A percentile compares a stretch with the other conserved stretches of the same genome.
Conservation (phyloP, 2,797 vertebrate species). For the Sarcophilus harrisii region DNA sequence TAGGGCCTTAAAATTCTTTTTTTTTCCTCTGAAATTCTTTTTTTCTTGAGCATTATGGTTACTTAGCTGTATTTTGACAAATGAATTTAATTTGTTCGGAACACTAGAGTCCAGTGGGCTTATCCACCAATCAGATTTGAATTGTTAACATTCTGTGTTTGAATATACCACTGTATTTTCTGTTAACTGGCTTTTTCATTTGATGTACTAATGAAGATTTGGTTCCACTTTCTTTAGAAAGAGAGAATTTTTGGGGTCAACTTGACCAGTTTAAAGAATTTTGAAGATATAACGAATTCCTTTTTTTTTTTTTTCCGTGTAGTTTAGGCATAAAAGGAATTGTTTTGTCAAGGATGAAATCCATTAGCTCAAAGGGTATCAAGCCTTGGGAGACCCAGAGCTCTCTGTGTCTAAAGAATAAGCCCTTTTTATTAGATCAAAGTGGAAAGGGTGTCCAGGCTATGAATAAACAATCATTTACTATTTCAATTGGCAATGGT, state of each 20-base stretch:
- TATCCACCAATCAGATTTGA: slow-evolving; percentile 48
- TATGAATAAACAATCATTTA: slow-evolving; percentile 41
- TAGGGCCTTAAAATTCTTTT: slow-evolving; percentile 13
- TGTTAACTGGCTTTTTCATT: slow-evolving; percentile 71
- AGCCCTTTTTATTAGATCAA: slow-evolving; percentile 49
- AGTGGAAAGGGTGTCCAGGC: slow-evolving; percentile 42
- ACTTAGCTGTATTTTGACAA: slow-evolving; percentile 9
- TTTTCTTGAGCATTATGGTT: slow-evolving; percentile 14
- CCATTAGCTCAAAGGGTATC: slow-evolving; percentile 55
- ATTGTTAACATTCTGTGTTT: slow-evolving; percentile 53
- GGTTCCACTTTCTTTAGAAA: neutral
- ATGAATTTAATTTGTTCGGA: neutral
- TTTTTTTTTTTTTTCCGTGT: slow-evolving; percentile 41
- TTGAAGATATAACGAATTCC: slow-evolving; percentile 50
- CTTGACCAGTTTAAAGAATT: slow-evolving; percentile 34
- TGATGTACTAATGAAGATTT: neutral
- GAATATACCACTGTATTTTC: slow-evolving; percentile 59
- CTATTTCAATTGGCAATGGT: slow-evolving; percentile 57
- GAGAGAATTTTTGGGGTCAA: neutral
- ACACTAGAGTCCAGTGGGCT: neutral
- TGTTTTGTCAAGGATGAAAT: slow-evolving; percentile 69
- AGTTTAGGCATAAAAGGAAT: slow-evolving; percentile 34
- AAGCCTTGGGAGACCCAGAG: slow-evolving; percentile 54
- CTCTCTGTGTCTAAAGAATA: neutral
- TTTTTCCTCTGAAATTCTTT: neutral